These are phyloP conservation scores for Lycaena phlaeas DNA, from an alignment of 2,888 invertebrate genomes.

Conservation along the genomic window DNA sequence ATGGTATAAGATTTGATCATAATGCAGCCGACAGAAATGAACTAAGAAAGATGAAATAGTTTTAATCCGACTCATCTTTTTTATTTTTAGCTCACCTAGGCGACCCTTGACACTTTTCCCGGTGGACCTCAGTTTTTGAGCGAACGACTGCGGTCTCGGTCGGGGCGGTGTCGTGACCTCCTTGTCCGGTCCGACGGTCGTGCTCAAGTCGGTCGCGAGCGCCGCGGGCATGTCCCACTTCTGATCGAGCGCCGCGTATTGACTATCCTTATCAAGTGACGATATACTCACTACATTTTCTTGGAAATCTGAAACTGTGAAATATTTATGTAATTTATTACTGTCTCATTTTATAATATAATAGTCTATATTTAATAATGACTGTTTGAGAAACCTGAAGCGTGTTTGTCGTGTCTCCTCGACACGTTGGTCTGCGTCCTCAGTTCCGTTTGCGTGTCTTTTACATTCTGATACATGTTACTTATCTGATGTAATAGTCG, in stretches of 20 bases:
- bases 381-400: constrained; percentile 34
- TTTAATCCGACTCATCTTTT: too few relatives aligned
- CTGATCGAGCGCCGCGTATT: constrained; percentile 35
- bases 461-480: constrained; percentile 97
- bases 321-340: not conserved
- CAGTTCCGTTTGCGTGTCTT: constrained; percentile 93
- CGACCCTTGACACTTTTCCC: constrained; percentile 87
- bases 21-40: too few relatives aligned
- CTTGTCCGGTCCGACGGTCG: constrained; percentile 22
- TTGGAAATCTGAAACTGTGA: constrained; percentile 74
- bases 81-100: constrained; percentile 54
- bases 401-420: constrained; percentile 48
- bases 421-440: constrained; percentile 74
- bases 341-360: constrained; percentile 13
- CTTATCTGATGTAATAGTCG: constrained; percentile 95
- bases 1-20: too few relatives aligned
- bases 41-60: too few relatives aligned
- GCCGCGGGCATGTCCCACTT: constrained; percentile 38
- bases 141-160: constrained; percentile 86
- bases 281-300: constrained; percentile 68
- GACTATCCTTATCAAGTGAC: constrained; percentile 50
- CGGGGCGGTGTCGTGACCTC: constrained; percentile 51
- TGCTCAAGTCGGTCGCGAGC: constrained; percentile 17
- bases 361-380: too few relatives aligned
- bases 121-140: constrained; percentile 88